A percentile compares a stretch with the other conserved stretches of the same genome.
These are phyloP conservation scores for Diacarnus erythraeanus DNA, from an alignment of 37 sponge, comb jelly and placozoan genomes.

Conservation along the genomic window DNA sequence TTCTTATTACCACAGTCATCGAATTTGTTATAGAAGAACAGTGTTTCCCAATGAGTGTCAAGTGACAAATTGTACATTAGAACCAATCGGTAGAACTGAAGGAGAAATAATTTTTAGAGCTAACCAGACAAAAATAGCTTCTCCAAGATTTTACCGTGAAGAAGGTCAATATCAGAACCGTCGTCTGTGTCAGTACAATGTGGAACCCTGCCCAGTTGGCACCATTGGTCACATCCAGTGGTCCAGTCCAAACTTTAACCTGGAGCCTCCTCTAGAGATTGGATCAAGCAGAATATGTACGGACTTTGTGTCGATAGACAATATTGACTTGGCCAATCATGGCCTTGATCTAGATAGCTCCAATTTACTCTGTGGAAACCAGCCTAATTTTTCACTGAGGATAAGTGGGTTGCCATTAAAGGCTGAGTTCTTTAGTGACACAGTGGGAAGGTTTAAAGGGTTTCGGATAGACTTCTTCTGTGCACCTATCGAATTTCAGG, in stretches of 20 bases:
- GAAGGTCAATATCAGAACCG: neutral
- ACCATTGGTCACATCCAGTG: conserved; percentile 4
- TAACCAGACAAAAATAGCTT: neutral
- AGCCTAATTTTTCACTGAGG: no score
- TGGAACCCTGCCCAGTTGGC: neutral
- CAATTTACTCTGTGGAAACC: neutral
- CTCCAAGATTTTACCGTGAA: neutral
- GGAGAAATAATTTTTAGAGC: neutral
- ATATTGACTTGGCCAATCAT: neutral
- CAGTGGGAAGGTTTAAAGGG: neutral
- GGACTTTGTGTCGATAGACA: neutral
- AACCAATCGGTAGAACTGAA: neutral
- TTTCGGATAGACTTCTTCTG: conserved; percentile 9
- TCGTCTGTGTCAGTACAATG: conserved; percentile 8
- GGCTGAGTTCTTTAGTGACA: neutral
- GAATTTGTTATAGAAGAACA: neutral
- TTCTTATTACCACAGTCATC: neutral
- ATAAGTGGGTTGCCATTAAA: neutral
- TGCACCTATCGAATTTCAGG: no score
- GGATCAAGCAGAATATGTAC: no score
- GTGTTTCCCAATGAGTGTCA: neutral
- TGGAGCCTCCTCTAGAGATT: neutral
- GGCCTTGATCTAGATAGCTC: neutral
- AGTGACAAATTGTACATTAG: neutral
- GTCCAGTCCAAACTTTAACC: neutral